These are phyloP conservation scores for Megaustenia siamemsis DNA, from an alignment of 2,888 invertebrate genomes.

Conservation along the genomic window DNA sequence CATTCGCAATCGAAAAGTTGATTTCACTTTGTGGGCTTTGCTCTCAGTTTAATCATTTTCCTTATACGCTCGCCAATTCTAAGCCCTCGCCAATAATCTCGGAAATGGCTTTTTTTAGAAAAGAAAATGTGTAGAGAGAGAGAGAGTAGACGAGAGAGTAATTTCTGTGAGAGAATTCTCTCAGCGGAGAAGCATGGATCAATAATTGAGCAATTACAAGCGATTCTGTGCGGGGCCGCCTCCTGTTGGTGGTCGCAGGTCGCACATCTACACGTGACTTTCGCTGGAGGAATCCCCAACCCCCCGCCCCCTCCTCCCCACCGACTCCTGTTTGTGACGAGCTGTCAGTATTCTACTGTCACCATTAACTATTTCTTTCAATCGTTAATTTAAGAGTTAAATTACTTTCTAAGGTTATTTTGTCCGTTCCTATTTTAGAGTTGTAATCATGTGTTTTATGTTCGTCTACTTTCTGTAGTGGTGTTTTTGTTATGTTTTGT, in stretches of 20 bases:
- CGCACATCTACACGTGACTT: background rate
- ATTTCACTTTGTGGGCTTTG: background rate
- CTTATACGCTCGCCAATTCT: background rate
- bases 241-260: background rate
- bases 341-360: no score
- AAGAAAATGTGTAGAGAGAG: background rate
- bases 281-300: no score
- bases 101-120: background rate
- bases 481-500: no score
- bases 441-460: no score
- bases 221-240: background rate
- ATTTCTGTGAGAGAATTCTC: background rate
- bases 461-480: no score
- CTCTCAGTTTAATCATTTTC: background rate
- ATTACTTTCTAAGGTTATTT: no score
- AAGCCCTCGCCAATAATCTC: background rate
- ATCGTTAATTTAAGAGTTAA: no score
- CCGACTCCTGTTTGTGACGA: no score
- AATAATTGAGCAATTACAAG: conserved; percentile 31
- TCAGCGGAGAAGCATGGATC: background rate
- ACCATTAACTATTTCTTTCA: no score
- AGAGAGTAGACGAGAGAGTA: background rate
- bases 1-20: background rate
- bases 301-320: no score
- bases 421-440: no score